Conservation (phyloP, 2,113 vertebrate genomes). For the Colossoma macropomum region DNA sequence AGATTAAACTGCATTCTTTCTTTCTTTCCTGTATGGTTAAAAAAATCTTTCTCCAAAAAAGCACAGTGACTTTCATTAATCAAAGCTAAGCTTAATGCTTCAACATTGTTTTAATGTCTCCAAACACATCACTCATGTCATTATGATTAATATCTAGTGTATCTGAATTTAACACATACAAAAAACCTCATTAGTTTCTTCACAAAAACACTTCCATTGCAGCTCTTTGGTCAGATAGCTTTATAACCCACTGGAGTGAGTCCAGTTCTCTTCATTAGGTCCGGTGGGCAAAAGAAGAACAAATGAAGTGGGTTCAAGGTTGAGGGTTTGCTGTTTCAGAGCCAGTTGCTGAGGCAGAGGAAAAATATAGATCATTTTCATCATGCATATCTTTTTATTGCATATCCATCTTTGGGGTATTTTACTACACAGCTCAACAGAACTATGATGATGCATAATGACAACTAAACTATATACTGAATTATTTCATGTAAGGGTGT, state of each 20-base stretch:
- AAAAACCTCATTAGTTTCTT: conserved; percentile 9
- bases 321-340: background rate
- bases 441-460: background rate
- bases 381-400: background rate
- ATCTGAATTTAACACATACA: background rate
- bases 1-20: background rate
- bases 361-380: background rate
- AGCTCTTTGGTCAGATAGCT: background rate
- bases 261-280: background rate
- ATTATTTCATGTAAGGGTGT: background rate
- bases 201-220: conserved; percentile 5
- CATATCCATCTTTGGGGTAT: background rate
- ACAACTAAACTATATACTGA: too few species aligned
- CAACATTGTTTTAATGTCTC: background rate
- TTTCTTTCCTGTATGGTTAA: background rate
- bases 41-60: background rate
- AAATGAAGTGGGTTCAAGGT: background rate
- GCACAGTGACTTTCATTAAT: background rate
- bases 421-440: background rate
- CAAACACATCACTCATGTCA: conserved; percentile 7
- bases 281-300: background rate
- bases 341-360: too few species aligned
- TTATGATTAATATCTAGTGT: background rate
- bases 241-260: background rate
- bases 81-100: background rate